phyloP scores from a whole-genome alignment of 2,888 invertebrate species.

The Diachrysia chrysitis region DNA sequence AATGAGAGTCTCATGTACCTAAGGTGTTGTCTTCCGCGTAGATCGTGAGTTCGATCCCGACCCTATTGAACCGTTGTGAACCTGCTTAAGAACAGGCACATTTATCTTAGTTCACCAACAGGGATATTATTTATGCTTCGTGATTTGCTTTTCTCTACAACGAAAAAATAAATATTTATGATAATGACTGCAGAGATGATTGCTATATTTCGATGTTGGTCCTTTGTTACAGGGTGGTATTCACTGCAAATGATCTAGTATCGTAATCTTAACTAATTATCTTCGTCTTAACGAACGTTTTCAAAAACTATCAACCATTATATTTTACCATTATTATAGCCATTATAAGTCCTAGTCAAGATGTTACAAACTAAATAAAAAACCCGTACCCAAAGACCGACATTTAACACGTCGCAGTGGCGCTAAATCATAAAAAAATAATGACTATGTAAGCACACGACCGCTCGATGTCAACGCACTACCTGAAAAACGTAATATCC shows the following conservation, averaged over 20 bases:
- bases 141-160: constrained; percentile 45
- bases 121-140: constrained; percentile 54
- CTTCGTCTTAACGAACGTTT: not conserved
- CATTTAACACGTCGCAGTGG: constrained; percentile 26
- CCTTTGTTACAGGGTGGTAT: not conserved
- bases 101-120: constrained; percentile 48
- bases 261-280: not conserved
- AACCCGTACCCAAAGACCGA: constrained; percentile 5
- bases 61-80: constrained; percentile 49
- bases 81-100: constrained; percentile 40
- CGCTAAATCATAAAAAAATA: constrained; percentile 55
- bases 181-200: constrained; percentile 34
- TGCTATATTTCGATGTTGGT: constrained; percentile 13
- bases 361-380: not conserved
- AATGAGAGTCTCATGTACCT: constrained; percentile 42
- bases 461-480: constrained; percentile 64
- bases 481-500: constrained; percentile 76
- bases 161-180: constrained; percentile 42
- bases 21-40: constrained; percentile 51
- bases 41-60: constrained; percentile 53
- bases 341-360: not conserved
- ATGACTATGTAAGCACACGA: constrained; percentile 42
- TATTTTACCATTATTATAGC: too few relatives aligned
- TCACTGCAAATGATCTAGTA: not conserved
- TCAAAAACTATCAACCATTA: not conserved